Percentiles rank a stretch among this genome's conserved stretches.
Evolutionary conservation across 2,888 invertebrate genomes (phyloP).

Genomic region (Pyralis farinalis): DNA sequence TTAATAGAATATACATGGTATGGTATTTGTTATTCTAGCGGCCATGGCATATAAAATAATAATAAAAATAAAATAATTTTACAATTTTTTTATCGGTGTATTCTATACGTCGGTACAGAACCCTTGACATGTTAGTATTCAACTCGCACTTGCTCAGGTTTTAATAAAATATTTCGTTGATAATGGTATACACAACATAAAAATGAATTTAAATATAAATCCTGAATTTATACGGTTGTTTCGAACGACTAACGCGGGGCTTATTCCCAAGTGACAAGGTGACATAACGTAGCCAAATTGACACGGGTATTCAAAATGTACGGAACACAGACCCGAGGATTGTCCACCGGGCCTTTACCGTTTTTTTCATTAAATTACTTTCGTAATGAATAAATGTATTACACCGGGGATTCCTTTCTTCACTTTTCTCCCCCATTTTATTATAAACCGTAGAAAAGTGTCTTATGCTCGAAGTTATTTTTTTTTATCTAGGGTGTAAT

Average conservation of each 20-base stretch:
- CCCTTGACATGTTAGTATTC: no score
- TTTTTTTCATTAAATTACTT: conserved; percentile 63
- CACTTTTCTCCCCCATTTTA: conserved; percentile 52
- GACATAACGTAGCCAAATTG: conserved; percentile 5
- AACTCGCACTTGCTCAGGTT: no score
- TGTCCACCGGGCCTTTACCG: conserved; percentile 20
- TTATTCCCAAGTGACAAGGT: conserved; percentile 1
- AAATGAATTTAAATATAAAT: not conserved
- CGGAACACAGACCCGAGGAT: conserved; percentile 17
- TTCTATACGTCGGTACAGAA: no score
- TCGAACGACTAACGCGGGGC: not conserved
- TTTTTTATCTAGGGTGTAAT: conserved; percentile 51
- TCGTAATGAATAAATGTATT: conserved; percentile 71
- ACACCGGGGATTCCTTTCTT: conserved; percentile 56
- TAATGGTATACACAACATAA: no score
- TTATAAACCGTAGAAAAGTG: conserved; percentile 57
- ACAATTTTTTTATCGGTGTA: no score
- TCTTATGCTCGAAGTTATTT: conserved; percentile 53
- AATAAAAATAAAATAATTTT: no score
- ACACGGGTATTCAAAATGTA: conserved; percentile 4
- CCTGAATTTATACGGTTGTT: not conserved
- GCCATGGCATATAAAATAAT: no score
- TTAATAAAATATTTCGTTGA: no score
- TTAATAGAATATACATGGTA: no score
- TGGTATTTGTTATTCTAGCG: no score